phyloP scores from a whole-genome alignment of 2,113 vertebrate species.

The Catagonus wagneri region DNA sequence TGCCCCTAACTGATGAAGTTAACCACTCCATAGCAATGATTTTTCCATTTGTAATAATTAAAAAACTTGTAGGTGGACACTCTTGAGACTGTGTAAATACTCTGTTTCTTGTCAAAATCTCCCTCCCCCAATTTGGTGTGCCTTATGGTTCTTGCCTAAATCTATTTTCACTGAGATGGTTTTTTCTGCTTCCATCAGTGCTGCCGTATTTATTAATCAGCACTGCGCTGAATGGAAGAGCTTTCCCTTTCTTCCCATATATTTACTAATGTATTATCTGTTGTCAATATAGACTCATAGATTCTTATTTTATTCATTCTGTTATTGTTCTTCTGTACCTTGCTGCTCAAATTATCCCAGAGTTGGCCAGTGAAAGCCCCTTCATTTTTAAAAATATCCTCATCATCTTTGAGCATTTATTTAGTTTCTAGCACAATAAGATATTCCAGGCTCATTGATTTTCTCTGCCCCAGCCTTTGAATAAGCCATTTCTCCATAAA shows the following conservation, averaged over 20 bases:
- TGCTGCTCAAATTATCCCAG: neutral
- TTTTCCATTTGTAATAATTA: neutral
- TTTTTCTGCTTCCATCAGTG: neutral
- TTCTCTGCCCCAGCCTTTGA: neutral
- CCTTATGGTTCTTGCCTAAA: neutral
- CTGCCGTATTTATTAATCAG: neutral
- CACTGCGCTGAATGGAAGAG: neutral
- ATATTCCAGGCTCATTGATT: neutral
- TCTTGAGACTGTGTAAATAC: neutral
- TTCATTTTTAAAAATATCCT: neutral
- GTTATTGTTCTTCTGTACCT: neutral
- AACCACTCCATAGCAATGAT: neutral
- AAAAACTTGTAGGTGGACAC: neutral
- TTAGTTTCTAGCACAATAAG: neutral
- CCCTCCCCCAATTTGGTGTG: neutral
- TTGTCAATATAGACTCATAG: neutral
- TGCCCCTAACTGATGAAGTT: neutral
- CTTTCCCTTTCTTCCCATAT: neutral
- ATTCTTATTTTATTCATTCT: neutral
- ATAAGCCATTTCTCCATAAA: neutral
- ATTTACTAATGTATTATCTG: neutral
- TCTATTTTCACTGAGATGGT: neutral
- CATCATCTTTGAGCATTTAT: neutral
- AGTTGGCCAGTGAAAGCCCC: neutral
- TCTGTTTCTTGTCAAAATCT: neutral